phyloP scores from a whole-genome alignment of 2,113 vertebrate species.

The Hoplias malabaricus region DNA sequence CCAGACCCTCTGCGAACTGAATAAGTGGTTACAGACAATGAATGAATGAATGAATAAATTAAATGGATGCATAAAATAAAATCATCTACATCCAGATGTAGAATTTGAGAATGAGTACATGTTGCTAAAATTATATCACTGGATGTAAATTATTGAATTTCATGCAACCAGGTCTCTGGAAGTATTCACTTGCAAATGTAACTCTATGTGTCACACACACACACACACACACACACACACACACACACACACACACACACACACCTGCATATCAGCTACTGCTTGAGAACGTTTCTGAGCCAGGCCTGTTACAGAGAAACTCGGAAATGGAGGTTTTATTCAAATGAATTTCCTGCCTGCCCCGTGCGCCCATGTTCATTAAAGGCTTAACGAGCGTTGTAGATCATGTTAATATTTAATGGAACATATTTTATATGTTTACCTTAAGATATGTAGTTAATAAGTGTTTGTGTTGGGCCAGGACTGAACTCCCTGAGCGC shows the following conservation, averaged over 20 bases:
- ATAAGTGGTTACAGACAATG: too few species aligned
- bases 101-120: too few species aligned
- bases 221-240: conserved; percentile 9
- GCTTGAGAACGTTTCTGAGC: background rate
- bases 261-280: background rate
- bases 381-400: conserved; percentile 43
- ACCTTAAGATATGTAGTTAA: conserved; percentile 47
- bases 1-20: too few species aligned
- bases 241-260: too few species aligned
- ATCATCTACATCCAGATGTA: too few species aligned
- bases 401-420: conserved; percentile 48
- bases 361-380: conserved; percentile 18
- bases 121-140: too few species aligned
- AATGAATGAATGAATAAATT: too few species aligned
- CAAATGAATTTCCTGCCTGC: background rate
- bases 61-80: too few species aligned
- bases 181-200: too few species aligned
- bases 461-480: conserved; percentile 44
- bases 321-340: conserved; percentile 11
- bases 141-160: too few species aligned
- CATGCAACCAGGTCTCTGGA: too few species aligned
- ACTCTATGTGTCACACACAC: too few species aligned
- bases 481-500: conserved; percentile 35
- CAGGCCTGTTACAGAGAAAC: background rate
- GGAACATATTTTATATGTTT: conserved; percentile 53